phyloP scores from a whole-genome alignment of 2,113 vertebrate genomes.

The Pseudorhombus dupliciocellatus region DNA sequence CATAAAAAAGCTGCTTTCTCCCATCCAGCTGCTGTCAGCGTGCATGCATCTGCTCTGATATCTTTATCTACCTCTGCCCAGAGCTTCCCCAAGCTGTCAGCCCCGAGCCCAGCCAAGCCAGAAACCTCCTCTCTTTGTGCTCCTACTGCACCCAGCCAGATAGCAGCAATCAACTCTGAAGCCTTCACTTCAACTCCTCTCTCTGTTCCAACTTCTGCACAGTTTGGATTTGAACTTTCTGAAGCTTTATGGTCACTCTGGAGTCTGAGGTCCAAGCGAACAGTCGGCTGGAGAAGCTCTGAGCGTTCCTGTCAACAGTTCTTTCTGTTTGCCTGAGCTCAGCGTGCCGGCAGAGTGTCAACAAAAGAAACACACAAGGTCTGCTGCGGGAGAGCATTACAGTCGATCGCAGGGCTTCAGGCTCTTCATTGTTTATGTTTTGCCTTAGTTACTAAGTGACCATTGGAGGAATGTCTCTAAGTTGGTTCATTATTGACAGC shows the following conservation, averaged over 20 bases:
- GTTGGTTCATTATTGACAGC: background rate
- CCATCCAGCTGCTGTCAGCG: constrained; percentile 33
- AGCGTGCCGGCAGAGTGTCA: constrained; percentile 37
- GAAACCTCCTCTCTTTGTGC: constrained; percentile 33
- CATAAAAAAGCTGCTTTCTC: constrained; percentile 35
- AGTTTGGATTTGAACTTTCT: constrained; percentile 27
- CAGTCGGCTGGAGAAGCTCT: constrained; percentile 15
- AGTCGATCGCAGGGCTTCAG: constrained; percentile 33
- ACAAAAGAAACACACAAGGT: constrained; percentile 34
- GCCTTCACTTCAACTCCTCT: background rate
- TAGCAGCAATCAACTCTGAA: constrained; percentile 29
- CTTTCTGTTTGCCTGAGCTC: constrained; percentile 41
- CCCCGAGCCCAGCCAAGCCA: constrained; percentile 27
- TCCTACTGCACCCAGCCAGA: constrained; percentile 23
- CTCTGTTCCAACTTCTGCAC: constrained; percentile 16
- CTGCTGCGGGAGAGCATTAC: constrained; percentile 10
- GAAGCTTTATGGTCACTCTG: constrained; percentile 16
- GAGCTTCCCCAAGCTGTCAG: constrained; percentile 55
- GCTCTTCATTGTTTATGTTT: constrained; percentile 12
- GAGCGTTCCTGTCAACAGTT: constrained; percentile 48
- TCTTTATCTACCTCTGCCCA: constrained; percentile 62
- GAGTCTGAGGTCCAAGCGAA: constrained; percentile 14
- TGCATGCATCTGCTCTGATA: constrained; percentile 41
- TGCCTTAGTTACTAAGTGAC: constrained; percentile 42
- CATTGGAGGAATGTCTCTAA: background rate